A percentile compares a stretch with the other conserved stretches of the same genome.
Evolutionary conservation across 2,888 invertebrate genomes (phyloP).

Genomic region (Aethes cnicana): DNA sequence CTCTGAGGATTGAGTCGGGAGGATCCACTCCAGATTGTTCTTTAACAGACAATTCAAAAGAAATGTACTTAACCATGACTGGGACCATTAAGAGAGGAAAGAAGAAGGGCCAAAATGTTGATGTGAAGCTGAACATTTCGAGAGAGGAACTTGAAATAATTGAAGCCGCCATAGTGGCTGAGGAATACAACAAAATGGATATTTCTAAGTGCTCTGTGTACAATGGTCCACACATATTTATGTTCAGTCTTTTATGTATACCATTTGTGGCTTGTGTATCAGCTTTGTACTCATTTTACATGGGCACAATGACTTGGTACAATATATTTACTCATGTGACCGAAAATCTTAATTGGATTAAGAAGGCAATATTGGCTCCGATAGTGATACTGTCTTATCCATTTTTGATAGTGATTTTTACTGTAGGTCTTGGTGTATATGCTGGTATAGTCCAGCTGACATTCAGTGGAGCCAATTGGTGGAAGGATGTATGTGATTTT

Average conservation of each 20-base stretch:
- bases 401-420: slow-evolving; percentile 85
- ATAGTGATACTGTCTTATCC: slow-evolving; percentile 87
- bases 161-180: slow-evolving; percentile 84
- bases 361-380: slow-evolving; percentile 85
- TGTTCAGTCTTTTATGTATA: slow-evolving; percentile 84
- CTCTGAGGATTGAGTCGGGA: slow-evolving; percentile 69
- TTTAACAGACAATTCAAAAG: slow-evolving; percentile 76
- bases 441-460: slow-evolving; percentile 87
- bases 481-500: slow-evolving; percentile 86
- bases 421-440: slow-evolving; percentile 85
- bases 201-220: slow-evolving; percentile 80
- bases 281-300: slow-evolving; percentile 86
- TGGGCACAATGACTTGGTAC: slow-evolving; percentile 89
- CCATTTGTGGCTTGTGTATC: slow-evolving; percentile 86
- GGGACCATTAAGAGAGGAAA: slow-evolving; percentile 88
- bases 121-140: slow-evolving; percentile 87
- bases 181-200: slow-evolving; percentile 81
- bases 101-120: slow-evolving; percentile 87
- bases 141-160: slow-evolving; percentile 87
- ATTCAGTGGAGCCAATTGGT: slow-evolving; percentile 86
- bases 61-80: slow-evolving; percentile 86
- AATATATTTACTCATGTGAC: slow-evolving; percentile 87
- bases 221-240: slow-evolving; percentile 85
- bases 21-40: slow-evolving; percentile 81
- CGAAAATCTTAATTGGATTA: slow-evolving; percentile 84